A percentile compares a stretch with the other conserved stretches of the same genome.
phyloP scores from a whole-genome alignment of 2,888 invertebrate species.

The Periphyllus acericola region DNA sequence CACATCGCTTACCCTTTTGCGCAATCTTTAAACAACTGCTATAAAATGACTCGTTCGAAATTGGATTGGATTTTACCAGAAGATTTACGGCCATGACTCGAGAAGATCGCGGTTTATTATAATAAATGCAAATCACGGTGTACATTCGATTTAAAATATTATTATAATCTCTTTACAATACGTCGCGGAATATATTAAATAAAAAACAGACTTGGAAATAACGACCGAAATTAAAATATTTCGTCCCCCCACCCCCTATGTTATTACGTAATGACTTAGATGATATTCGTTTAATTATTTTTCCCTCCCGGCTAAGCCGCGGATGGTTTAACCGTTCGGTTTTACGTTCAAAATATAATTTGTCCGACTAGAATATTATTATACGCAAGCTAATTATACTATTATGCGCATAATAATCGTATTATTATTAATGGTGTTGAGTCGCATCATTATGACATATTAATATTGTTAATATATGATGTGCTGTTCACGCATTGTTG shows the following conservation, averaged over 20 bases:
- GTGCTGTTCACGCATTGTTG: not conserved
- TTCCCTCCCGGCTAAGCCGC: not conserved
- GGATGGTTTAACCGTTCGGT: not conserved
- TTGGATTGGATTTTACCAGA: slow-evolving; percentile 34
- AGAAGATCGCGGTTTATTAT: not conserved
- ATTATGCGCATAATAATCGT: not conserved
- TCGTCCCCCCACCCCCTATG: not conserved
- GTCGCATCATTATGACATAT: not conserved
- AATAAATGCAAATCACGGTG: slow-evolving; percentile 30
- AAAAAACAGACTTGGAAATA: not conserved
- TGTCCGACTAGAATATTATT: not conserved
- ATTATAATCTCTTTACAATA: not conserved
- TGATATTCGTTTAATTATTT: not conserved
- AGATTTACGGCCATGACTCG: slow-evolving; percentile 1
- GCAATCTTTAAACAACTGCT: slow-evolving; percentile 40
- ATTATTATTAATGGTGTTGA: not conserved
- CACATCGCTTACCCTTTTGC: slow-evolving; percentile 20
- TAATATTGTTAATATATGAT: not conserved
- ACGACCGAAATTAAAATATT: not conserved
- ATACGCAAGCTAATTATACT: not conserved
- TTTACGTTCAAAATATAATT: not conserved
- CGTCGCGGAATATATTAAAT: not conserved
- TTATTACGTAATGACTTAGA: no score
- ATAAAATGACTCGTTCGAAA: slow-evolving; percentile 28
- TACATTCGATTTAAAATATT: not conserved